A percentile compares a stretch with the other conserved stretches of the same genome.
These are phyloP conservation scores for Rhegmatorhina hoffmannsi DNA, from an alignment of 2,113 vertebrate genomes.

Conservation along the genomic window DNA sequence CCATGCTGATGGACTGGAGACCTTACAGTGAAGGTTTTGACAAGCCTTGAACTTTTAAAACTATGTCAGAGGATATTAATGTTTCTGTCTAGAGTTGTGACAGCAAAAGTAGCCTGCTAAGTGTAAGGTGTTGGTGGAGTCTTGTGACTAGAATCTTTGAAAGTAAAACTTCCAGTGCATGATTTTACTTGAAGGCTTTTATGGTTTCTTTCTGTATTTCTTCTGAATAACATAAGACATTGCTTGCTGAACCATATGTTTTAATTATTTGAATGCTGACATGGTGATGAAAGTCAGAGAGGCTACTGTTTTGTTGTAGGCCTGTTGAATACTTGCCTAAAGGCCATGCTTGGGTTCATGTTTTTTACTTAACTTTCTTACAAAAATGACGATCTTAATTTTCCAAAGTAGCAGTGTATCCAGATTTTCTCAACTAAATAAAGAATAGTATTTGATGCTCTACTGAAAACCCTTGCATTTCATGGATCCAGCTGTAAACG, in stretches of 20 bases:
- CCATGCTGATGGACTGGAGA: background rate
- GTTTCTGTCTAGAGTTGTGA: background rate
- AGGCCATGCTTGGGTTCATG: background rate
- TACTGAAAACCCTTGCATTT: background rate
- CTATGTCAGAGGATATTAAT: fast-evolving
- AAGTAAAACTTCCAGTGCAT: background rate
- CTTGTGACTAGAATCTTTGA: background rate
- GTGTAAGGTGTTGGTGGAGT: background rate
- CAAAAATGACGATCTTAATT: background rate
- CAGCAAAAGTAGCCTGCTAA: background rate
- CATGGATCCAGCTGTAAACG: background rate
- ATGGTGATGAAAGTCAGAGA: background rate
- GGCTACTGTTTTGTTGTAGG: background rate
- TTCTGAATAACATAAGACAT: background rate
- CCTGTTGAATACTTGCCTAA: background rate
- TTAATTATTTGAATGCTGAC: background rate
- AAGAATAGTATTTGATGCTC: background rate
- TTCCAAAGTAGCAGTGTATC: background rate
- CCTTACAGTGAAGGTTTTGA: background rate
- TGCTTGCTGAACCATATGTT: background rate
- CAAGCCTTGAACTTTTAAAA: background rate
- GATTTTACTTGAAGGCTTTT: background rate
- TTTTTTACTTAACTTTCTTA: background rate
- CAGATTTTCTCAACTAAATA: background rate
- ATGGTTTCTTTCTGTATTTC: background rate